These are phyloP conservation scores for Typhlichthys eigenmanni DNA, from an alignment of 2,797 vertebrate genomes.

Conservation along the genomic window DNA sequence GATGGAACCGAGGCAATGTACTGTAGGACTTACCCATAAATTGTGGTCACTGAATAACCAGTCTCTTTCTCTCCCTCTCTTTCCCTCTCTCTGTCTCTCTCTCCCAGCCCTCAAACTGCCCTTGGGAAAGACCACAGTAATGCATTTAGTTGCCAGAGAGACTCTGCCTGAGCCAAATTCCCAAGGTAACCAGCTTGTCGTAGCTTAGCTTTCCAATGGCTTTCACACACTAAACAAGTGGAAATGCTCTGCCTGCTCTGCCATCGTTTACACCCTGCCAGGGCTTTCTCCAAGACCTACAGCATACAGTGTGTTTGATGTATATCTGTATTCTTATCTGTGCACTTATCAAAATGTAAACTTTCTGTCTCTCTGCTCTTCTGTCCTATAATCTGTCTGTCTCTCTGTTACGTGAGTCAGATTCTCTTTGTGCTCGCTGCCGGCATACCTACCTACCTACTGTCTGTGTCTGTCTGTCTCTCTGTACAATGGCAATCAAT, in stretches of 20 bases:
- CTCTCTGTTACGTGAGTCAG: not conserved
- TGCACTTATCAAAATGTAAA: not conserved
- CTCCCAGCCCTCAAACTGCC: slow-evolving; percentile 93
- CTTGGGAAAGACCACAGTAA: slow-evolving; percentile 97
- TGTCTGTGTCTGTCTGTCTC: slow-evolving; percentile 13
- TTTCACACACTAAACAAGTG: slow-evolving; percentile 59
- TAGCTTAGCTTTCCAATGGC: slow-evolving; percentile 42
- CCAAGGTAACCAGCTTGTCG: slow-evolving; percentile 86
- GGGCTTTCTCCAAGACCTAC: slow-evolving; percentile 47
- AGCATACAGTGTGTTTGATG: slow-evolving; percentile 37
- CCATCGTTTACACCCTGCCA: slow-evolving; percentile 56
- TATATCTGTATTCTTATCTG: no score
- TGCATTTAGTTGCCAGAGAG: slow-evolving; percentile 99
- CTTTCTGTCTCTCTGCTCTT: not conserved
- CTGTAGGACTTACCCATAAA: slow-evolving; percentile 31
- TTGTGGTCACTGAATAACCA: slow-evolving; percentile 39
- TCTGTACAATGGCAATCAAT: not conserved
- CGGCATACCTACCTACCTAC: slow-evolving; percentile 4
- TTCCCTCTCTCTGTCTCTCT: slow-evolving; percentile 37
- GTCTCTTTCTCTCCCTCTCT: slow-evolving; percentile 20
- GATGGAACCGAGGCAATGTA: slow-evolving; percentile 16
- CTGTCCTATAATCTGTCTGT: not conserved
- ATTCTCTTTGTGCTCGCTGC: slow-evolving; percentile 10
- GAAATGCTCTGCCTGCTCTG: slow-evolving; percentile 38
- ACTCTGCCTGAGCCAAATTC: slow-evolving; percentile 98